Evolutionary conservation across 2,888 invertebrate species (phyloP), one percentile per base, ranked within the genome.

Genomic region (Callinectes sapidus): DNA sequence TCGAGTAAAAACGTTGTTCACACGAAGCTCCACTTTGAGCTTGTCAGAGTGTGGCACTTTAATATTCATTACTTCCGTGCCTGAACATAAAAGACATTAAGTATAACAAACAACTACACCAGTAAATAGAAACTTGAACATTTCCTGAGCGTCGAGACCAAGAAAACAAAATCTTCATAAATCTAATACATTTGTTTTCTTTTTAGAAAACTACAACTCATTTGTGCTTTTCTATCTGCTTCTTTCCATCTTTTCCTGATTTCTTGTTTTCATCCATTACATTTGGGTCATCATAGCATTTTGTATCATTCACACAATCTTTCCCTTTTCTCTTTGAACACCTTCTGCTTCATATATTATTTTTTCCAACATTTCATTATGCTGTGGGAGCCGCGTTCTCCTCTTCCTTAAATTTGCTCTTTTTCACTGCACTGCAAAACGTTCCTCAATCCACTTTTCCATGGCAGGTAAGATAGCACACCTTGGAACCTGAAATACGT

Each of bases 21-120:
- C n/a, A n/a, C 28, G 71, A 61, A 61, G 18, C n/a, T 28, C 5
- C 48, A 48, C 71, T 71, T 28, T 13, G 28, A 71, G 18, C 6
- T 61, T 71, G n/a, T 71, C 71, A 71, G n/a, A n/a, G 13, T n/a
- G 28, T 8, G n/a, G 54, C 87, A 42, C 87, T 87, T 87, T 87
- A 71, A 71, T 71, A 28, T 71, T 71, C 71, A 71, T 71, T 71
- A 71, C 71, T 71, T 71, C 71, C 71, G 71, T 71, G 71, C 28
- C 28, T 71, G 71, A 71, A n/a, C 71, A 71, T 71, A 10, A 28
- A 71, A 28, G 28, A 28, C 71, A 71, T 71, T 71, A 28, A n/a
- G 1, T 23, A 28, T n/a, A 71, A n/a, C 71, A 71, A 71, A 28
- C n/a, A 71, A 71, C n/a, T 28, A 28, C 71, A 71, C 23, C 71